Base-by-base conservation (phyloP, 2,888 invertebrate genomes). In the Perizoma affinitatum region DNA sequence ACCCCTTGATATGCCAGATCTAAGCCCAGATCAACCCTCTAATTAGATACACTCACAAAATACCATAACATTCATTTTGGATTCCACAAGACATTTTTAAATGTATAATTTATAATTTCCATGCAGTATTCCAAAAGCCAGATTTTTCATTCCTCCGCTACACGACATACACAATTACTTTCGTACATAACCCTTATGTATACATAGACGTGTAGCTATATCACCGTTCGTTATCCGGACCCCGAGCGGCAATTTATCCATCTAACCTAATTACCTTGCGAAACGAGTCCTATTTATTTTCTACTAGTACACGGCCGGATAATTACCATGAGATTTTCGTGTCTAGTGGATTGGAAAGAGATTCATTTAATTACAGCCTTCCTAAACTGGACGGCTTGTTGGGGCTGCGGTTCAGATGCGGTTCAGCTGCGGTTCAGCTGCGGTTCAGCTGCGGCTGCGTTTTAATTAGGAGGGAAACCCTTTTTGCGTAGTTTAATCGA, bases 271-370 rank as follows among this genome's bases (percentile, higher is more conserved):
- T 85, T 85, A 84, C 79, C 69, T 68, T 67, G 70, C 66, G 79
- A 75, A 79, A 80, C 78, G 75, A 80, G 74, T 71, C 74, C 75
- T 82, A 84, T 86, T 83, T 85, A 84, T 84, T 78, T 79, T 74
- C 70, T 62, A 72, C 71, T 73, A 46, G 55, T 50, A 47, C 47
- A 52, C 44, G 63, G 65, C 51, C 51, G 50, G 63, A 22, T 63
- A 63, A 63, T 59, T 63, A 56, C 7, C 55, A 53, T 40, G 55
- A 41, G 52, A 61, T 42, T 49, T 44, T 52, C n/a, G 34, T 47
- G 43, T 42, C 51, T 58, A 47, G 35, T 34, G 22, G 6, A 42
- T 45, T 40, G 35, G 10, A 48, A 50, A 45, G 41, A 50, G 36
- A 49, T 56, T 50, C 8, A 35, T 38, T 7, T 1, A 7, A 1